These are phyloP conservation scores for Sminthopsis crassicaudata DNA, from an alignment of 2,113 vertebrate genomes.

Conservation along the genomic window DNA sequence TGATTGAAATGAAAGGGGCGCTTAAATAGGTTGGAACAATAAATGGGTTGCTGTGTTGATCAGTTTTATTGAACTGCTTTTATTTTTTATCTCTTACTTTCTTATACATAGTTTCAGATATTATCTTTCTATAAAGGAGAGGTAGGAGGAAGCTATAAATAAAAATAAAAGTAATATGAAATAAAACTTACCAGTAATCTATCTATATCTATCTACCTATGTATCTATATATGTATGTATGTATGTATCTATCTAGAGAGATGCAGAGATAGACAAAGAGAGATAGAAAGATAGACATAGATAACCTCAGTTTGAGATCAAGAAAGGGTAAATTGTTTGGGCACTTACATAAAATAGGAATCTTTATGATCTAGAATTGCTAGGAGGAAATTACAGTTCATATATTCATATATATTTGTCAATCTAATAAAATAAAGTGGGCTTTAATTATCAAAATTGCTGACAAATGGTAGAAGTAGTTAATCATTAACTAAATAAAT, in stretches of 20 bases:
- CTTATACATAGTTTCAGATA: background rate
- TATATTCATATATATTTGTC: slow-evolving; percentile 26
- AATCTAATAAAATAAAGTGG: slow-evolving; percentile 30
- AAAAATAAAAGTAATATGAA: background rate
- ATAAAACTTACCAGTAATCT: background rate
- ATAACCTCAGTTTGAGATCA: slow-evolving; percentile 44
- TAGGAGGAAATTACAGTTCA: slow-evolving; percentile 3
- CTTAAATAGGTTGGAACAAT: background rate
- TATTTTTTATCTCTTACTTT: background rate
- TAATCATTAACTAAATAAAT: background rate
- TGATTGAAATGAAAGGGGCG: slow-evolving; percentile 9
- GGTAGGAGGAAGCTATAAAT: background rate
- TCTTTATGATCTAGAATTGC: slow-evolving; percentile 43
- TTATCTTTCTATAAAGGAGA: background rate
- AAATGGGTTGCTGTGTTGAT: background rate
- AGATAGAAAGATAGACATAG: background rate
- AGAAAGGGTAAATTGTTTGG: slow-evolving; percentile 29
- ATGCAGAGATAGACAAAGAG: too few relatives aligned
- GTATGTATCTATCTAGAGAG: too few relatives aligned
- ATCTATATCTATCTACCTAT: too few relatives aligned
- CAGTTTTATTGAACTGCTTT: background rate
- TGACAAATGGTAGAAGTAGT: slow-evolving; percentile 24
- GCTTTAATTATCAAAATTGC: slow-evolving; percentile 59
- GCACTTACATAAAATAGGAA: slow-evolving; percentile 58
- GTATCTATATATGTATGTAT: background rate